phyloP scores from a whole-genome alignment of 2,888 invertebrate species.

The Carcina quercana region DNA sequence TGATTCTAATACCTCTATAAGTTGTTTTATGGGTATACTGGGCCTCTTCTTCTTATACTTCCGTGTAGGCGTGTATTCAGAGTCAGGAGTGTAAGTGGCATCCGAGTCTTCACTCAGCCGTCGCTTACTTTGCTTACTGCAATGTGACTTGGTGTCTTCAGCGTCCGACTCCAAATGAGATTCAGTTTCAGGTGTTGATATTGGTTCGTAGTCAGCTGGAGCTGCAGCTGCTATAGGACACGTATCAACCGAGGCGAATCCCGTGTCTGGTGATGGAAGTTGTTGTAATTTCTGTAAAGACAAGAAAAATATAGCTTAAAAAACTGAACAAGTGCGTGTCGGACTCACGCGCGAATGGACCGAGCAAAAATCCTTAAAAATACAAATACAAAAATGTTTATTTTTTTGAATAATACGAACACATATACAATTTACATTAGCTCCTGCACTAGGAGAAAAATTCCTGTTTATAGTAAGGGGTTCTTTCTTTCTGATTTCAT shows the following conservation, averaged over 20 bases:
- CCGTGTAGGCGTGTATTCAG: slow-evolving; percentile 38
- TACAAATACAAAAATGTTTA: not conserved
- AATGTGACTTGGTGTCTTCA: slow-evolving; percentile 38
- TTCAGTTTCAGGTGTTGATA: slow-evolving; percentile 61
- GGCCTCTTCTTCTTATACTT: slow-evolving; percentile 53
- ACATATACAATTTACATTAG: no score
- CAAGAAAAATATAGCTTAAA: slow-evolving; percentile 16
- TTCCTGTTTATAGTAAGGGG: no score
- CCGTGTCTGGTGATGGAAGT: slow-evolving; percentile 22
- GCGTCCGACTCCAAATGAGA: slow-evolving; percentile 54
- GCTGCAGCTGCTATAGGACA: slow-evolving; percentile 32
- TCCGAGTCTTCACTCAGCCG: slow-evolving; percentile 62
- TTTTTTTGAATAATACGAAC: not conserved
- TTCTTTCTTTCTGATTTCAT: no score
- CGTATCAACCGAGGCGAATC: slow-evolving; percentile 17
- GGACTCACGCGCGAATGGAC: no score
- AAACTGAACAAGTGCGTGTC: no score
- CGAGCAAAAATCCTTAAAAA: not conserved
- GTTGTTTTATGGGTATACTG: slow-evolving; percentile 54
- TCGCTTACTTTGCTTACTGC: slow-evolving; percentile 38
- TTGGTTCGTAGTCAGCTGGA: slow-evolving; percentile 46
- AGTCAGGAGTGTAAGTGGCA: slow-evolving; percentile 54
- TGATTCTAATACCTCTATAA: slow-evolving; percentile 55
- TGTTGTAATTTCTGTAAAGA: slow-evolving; percentile 34
- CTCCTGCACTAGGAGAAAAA: no score